Base-by-base conservation (phyloP, 2,797 vertebrate genomes). In the Gephyroberyx darwinii region DNA sequence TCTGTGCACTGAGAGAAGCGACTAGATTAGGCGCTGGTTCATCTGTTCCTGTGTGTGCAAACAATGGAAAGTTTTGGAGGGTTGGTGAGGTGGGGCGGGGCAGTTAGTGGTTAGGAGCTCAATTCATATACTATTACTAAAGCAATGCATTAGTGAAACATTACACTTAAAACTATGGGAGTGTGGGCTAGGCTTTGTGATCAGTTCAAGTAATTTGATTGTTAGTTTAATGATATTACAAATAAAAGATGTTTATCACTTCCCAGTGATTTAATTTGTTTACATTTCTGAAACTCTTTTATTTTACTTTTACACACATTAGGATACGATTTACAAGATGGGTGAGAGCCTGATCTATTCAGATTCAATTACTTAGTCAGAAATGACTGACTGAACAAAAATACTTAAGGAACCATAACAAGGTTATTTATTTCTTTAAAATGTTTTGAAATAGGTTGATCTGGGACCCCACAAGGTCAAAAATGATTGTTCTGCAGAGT, bases 11-110 rank as follows among this genome's bases (percentile, higher is more conserved):
- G 86, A 87, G 83, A 89, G 81, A 90, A 86, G 63, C 76, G 86
- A 68, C 69, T 72, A 64, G 82, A 94, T 94, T 94, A 94, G 80
- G 33, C 62, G 67, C 82, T 88, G 93, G 88, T 93, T 93, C 90
- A 90, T 89, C 88, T 92, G 90, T 84, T 92, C 92, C 82, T 89
- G 52, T 93, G 87, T 93, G 83, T 50, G 54, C 5, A 53, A 89
- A 93, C 92, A 94, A 93, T 92, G 83, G 92, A 83, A 83, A 75
- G 69, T 85, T 91, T 91, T 73, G 60, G 77, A 84, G 61, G 60
- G 68, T 53, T 68, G 64, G 66, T 74, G 59, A 86, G 75, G 70
- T 85, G 75, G 52, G 45, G 73, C 66, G 80, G 70, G 47, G 66
- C 70, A 63, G 41, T 22, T 19, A 39, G 48, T 33, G 20, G 39